Evolutionary conservation across 2,113 vertebrate species (phyloP).

Genomic region (Menura novaehollandiae): DNA sequence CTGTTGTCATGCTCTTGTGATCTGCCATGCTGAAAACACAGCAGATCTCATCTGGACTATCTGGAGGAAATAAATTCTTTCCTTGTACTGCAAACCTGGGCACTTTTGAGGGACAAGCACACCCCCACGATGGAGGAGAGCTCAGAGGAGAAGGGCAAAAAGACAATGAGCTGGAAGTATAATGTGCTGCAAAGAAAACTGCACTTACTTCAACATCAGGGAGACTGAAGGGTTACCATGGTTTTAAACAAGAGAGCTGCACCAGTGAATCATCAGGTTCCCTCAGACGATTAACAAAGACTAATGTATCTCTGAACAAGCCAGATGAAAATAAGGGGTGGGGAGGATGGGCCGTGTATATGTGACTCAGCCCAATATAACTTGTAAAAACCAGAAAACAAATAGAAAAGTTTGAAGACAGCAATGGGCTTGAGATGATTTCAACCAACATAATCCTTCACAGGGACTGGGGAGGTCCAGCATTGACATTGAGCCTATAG

Average conservation of each 20-base stretch:
- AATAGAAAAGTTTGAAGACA: background rate
- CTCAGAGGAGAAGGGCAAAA: background rate
- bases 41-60: background rate
- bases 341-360: rapidly evolving
- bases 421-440: background rate
- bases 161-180: background rate
- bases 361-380: background rate
- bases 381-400: background rate
- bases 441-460: background rate
- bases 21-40: background rate
- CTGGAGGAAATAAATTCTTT: background rate
- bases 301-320: background rate
- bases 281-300: background rate
- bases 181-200: background rate
- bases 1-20: background rate
- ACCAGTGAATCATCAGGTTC: background rate
- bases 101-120: background rate
- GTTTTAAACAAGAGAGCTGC: background rate
- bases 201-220: background rate
- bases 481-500: background rate
- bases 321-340: background rate
- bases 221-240: background rate
- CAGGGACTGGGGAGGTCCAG: background rate
- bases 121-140: background rate
- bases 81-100: background rate